A percentile compares a stretch with the other conserved stretches of the same genome.
Conservation (phyloP, 2,888 invertebrate genomes). For the Cabera pusaria region DNA sequence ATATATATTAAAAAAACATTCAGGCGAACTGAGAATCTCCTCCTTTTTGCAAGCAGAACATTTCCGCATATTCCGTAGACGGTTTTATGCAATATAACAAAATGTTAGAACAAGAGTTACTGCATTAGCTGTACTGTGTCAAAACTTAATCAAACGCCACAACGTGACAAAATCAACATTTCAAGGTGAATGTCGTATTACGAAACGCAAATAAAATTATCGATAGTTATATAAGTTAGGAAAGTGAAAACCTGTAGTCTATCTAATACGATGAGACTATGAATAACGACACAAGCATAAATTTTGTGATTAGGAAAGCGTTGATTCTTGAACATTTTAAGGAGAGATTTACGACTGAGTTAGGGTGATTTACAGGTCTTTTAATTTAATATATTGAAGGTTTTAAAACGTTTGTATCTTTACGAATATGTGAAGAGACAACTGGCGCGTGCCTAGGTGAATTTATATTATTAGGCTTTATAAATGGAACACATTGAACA, state of each 20-base stretch:
- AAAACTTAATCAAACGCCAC: constrained; percentile 3
- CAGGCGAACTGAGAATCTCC: too few species aligned
- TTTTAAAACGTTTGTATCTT: too few species aligned
- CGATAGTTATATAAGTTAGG: constrained; percentile 26
- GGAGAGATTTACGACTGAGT: constrained; percentile 6
- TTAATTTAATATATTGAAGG: too few species aligned
- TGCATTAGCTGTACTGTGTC: constrained; percentile 2
- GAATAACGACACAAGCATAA: constrained; percentile 7
- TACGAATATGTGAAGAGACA: too few species aligned
- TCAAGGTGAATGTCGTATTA: constrained; percentile 34
- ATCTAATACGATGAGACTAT: constrained; percentile 14
- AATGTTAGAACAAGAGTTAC: constrained; percentile 10
- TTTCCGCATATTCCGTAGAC: too few species aligned
- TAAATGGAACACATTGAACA: too few species aligned
- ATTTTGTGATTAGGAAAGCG: constrained; percentile 14
- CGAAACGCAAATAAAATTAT: constrained; percentile 27
- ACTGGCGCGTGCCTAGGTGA: too few species aligned
- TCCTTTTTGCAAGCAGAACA: too few species aligned
- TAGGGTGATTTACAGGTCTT: constrained; percentile 6
- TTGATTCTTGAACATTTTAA: constrained; percentile 4
- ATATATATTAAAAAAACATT: too few species aligned
- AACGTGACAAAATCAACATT: constrained; percentile 20
- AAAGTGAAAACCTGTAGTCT: constrained; percentile 27
- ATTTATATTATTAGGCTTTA: too few species aligned
- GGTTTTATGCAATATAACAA: too few species aligned